Evolutionary conservation across 2,797 vertebrate species (phyloP).

Genomic region (Buphagus erythrorhynchus): DNA sequence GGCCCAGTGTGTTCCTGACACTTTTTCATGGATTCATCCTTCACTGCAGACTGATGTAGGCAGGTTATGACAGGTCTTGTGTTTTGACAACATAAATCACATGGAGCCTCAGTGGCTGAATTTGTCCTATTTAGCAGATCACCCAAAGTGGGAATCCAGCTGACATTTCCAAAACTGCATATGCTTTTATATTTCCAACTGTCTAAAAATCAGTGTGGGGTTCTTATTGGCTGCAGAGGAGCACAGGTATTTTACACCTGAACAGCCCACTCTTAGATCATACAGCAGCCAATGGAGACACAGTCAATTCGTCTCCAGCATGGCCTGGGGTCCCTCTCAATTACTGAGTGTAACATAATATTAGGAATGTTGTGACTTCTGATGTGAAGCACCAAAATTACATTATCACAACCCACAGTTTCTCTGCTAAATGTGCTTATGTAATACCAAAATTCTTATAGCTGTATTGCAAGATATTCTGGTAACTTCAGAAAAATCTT

Average conservation of each 20-base stretch:
- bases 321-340: neutral
- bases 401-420: neutral
- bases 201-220: neutral
- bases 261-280: neutral
- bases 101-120: neutral
- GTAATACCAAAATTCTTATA: neutral
- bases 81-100: neutral
- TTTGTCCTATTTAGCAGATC: neutral
- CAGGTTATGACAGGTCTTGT: neutral
- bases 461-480: neutral
- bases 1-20: fast-evolving
- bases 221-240: neutral
- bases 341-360: neutral
- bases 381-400: neutral
- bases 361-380: neutral
- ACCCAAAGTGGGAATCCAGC: neutral
- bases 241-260: neutral
- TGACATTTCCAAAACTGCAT: neutral
- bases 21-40: neutral
- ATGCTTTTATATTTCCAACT: neutral
- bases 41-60: neutral
- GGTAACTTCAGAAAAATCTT: neutral
- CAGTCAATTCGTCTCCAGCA: neutral
- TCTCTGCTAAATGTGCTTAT: neutral
- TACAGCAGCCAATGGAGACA: neutral